These are phyloP conservation scores for Scaptomyza reducta DNA, from an alignment of 2,888 invertebrate species.

Conservation along the genomic window DNA sequence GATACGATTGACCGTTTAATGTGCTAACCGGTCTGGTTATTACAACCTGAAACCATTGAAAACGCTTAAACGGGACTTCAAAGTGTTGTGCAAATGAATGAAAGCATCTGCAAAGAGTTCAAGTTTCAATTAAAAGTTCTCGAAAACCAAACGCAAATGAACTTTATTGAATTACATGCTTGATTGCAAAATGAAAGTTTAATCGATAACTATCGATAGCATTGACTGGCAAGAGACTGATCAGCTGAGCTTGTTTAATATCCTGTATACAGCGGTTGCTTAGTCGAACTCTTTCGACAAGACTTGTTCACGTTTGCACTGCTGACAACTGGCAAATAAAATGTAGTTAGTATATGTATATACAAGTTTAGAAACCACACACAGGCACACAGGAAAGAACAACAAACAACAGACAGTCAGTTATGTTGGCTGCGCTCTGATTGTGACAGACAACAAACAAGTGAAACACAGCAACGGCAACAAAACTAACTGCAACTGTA, in stretches of 20 bases:
- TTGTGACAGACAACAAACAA: constrained; percentile 18
- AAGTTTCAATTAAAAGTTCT: background rate
- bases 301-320: no score
- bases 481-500: background rate
- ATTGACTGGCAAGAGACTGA: no score
- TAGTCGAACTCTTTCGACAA: no score
- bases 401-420: no score
- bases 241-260: no score
- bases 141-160: background rate
- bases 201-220: background rate
- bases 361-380: background rate
- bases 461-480: constrained; percentile 9
- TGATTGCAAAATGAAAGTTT: background rate
- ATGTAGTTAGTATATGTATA: background rate
- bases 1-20: background rate
- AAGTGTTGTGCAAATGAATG: background rate
- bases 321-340: no score
- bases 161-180: background rate
- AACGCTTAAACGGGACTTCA: background rate
- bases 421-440: constrained; percentile 14
- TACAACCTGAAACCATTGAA: background rate
- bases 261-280: no score
- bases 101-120: background rate
- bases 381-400: background rate
- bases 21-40: background rate